Conservation (phyloP, 2,113 vertebrate species). For the Conger conger region DNA sequence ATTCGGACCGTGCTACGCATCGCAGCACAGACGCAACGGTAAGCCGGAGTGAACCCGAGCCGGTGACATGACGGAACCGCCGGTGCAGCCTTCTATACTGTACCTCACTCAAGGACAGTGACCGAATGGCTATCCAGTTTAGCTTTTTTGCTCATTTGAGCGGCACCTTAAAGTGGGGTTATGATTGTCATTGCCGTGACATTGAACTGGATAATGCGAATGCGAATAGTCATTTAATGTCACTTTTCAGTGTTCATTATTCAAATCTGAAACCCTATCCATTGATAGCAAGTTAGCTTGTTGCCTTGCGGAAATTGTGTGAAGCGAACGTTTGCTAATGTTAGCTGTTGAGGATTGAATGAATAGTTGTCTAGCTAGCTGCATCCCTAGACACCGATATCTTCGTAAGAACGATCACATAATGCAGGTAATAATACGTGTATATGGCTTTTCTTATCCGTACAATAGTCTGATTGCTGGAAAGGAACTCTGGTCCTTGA, state of each 20-base stretch:
- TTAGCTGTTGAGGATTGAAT: not conserved
- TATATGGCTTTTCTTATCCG: no score
- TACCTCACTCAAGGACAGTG: conserved; percentile 52
- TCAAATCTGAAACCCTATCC: not conserved
- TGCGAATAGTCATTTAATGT: not conserved
- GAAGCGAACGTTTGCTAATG: not conserved
- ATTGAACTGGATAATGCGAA: not conserved
- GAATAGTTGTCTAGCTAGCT: not conserved
- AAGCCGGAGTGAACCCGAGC: conserved; percentile 30
- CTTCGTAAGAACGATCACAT: no score
- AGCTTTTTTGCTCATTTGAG: not conserved
- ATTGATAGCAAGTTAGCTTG: not conserved
- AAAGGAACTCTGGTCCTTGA: no score
- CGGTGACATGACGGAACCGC: not conserved
- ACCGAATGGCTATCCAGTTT: not conserved
- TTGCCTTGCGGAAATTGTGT: not conserved
- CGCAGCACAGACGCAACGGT: conserved; percentile 57
- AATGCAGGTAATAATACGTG: no score
- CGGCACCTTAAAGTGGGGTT: not conserved
- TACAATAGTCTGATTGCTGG: no score
- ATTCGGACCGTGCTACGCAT: conserved; percentile 64
- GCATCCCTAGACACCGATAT: no score
- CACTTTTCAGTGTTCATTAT: not conserved
- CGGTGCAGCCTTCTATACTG: conserved; percentile 58
- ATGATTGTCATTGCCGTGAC: no score